phyloP scores from a whole-genome alignment of 2,113 vertebrate genomes.

The Hemiprocne comata region DNA sequence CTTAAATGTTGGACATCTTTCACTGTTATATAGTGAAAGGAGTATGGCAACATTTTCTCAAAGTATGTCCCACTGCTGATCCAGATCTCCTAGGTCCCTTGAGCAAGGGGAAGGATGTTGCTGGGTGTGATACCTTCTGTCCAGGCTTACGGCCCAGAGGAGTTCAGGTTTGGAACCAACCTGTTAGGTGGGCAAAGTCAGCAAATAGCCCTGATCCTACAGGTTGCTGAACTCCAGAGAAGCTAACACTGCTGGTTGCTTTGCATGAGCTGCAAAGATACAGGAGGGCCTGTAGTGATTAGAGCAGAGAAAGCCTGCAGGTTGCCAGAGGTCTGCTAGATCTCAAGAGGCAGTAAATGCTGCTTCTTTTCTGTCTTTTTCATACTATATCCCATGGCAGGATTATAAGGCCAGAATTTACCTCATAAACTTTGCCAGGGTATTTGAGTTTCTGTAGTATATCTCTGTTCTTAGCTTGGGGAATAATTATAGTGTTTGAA shows the following conservation, averaged over 20 bases:
- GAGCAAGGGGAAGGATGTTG: neutral
- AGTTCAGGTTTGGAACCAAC: neutral
- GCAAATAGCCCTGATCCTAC: neutral
- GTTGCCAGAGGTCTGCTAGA: neutral
- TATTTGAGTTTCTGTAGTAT: neutral
- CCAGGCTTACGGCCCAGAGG: neutral
- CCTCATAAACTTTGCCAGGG: neutral
- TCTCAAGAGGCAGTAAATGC: neutral
- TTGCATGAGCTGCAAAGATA: neutral
- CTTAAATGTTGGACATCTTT: neutral
- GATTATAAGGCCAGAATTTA: neutral
- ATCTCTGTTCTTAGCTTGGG: neutral
- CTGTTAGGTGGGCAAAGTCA: neutral
- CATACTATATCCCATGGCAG: neutral
- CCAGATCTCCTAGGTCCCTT: neutral
- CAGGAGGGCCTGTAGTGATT: neutral
- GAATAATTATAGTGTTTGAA: neutral
- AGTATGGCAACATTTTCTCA: neutral
- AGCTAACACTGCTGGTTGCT: neutral
- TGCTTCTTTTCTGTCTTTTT: neutral
- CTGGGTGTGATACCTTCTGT: neutral
- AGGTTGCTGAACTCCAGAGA: neutral
- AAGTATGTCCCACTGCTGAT: neutral
- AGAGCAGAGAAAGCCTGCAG: neutral
- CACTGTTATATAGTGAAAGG: neutral